Evolutionary conservation across 92 coral and sea anemone genomes (phyloP).

Genomic region (Porites lobata): DNA sequence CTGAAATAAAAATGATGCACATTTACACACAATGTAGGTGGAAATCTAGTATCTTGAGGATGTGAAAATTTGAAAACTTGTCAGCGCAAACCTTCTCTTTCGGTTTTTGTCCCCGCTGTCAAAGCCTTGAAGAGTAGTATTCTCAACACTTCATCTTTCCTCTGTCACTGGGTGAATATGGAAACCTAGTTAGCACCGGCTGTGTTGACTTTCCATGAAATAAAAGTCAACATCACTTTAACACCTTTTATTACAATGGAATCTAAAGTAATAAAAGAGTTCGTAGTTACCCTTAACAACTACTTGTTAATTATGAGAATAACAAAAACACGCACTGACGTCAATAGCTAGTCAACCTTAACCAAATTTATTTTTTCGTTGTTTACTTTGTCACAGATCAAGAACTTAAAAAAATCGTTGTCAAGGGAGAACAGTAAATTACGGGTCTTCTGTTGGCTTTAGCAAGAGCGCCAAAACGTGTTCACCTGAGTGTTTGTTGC

Average conservation of each 20-base stretch:
- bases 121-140: background rate
- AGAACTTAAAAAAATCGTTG: background rate
- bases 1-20: background rate
- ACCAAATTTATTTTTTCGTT: background rate
- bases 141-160: background rate
- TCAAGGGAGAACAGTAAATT: background rate
- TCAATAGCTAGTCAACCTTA: constrained; percentile 18
- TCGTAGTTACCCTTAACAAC: constrained; percentile 30
- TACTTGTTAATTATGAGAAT: background rate
- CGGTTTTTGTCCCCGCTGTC: background rate
- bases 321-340: constrained; percentile 21
- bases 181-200: background rate
- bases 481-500: background rate
- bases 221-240: constrained; percentile 5
- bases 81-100: background rate
- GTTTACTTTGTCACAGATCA: background rate
- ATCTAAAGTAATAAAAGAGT: constrained; percentile 21
- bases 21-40: background rate
- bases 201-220: background rate
- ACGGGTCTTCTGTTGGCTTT: background rate
- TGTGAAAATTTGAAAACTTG: background rate
- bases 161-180: constrained; percentile 3
- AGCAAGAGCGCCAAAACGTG: background rate
- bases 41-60: background rate
- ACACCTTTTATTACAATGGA: background rate